These are phyloP conservation scores for Phaethornis superciliosus DNA, from an alignment of 2,113 vertebrate species.

Conservation along the genomic window DNA sequence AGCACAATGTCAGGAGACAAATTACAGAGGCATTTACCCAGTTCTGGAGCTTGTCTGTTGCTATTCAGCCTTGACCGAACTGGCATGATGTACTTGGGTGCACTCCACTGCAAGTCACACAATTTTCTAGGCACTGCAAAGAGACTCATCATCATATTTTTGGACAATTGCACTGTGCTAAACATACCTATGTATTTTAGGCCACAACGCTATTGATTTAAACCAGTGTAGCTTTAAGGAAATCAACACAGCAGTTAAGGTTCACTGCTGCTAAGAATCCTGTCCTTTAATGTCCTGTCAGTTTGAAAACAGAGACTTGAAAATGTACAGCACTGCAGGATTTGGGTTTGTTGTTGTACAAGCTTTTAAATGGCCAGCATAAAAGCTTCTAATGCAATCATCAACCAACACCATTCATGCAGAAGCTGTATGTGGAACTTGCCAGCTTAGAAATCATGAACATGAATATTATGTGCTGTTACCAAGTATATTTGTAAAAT, in stretches of 20 bases:
- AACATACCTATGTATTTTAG: not conserved
- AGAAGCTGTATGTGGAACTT: not conserved
- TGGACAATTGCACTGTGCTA: conserved; percentile 22
- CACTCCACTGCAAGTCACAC: not conserved
- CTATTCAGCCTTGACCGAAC: conserved; percentile 40
- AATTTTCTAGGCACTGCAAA: conserved; percentile 32
- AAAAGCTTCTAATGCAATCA: not conserved
- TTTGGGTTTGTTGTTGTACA: not conserved
- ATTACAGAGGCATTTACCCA: conserved; percentile 53
- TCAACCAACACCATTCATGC: not conserved
- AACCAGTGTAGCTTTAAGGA: not conserved
- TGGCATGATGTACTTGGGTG: conserved; percentile 17
- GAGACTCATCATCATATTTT: not conserved
- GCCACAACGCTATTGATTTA: not conserved
- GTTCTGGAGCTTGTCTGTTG: not conserved
- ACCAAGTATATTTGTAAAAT: not conserved
- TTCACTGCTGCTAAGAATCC: not conserved
- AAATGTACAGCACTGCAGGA: not conserved
- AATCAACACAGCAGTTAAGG: not conserved
- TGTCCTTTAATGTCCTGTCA: fast-evolving
- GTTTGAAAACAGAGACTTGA: not conserved
- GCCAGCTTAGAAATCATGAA: not conserved
- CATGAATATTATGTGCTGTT: fast-evolving
- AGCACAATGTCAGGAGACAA: conserved; percentile 48
- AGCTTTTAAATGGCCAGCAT: not conserved